Evolutionary conservation across 2,113 vertebrate species (phyloP).

Genomic region (Pipa parva): DNA sequence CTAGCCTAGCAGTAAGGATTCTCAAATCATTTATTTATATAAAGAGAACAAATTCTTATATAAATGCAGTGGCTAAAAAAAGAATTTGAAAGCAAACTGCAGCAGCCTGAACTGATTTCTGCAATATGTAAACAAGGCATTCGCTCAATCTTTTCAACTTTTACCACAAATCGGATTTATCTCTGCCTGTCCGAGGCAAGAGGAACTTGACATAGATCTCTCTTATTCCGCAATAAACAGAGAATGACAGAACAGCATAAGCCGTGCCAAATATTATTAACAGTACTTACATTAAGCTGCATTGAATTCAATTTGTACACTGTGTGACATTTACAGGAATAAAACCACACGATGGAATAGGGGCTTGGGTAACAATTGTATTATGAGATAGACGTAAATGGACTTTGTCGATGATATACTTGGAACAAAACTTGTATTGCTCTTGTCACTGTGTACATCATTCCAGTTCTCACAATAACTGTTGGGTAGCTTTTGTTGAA

Average conservation of each 20-base stretch:
- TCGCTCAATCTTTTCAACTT: constrained; percentile 55
- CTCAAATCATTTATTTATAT: constrained; percentile 65
- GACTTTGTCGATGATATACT: too few relatives aligned
- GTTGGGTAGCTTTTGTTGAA: too few relatives aligned
- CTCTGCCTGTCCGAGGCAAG: constrained; percentile 46
- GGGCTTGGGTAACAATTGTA: too few relatives aligned
- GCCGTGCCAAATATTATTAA: constrained; percentile 19
- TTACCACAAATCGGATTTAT: constrained; percentile 54
- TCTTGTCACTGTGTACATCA: too few relatives aligned
- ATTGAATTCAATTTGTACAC: too few relatives aligned
- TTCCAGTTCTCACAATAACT: too few relatives aligned
- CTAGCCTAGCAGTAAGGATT: constrained; percentile 57
- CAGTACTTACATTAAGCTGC: neutral
- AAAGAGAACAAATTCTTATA: constrained; percentile 63
- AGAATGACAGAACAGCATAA: neutral
- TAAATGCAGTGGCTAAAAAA: constrained; percentile 61
- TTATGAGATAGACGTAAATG: too few relatives aligned
- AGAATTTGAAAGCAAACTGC: constrained; percentile 67
- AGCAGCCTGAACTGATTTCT: constrained; percentile 55
- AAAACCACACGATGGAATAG: too few relatives aligned
- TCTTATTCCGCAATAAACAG: constrained; percentile 6
- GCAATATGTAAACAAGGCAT: constrained; percentile 65
- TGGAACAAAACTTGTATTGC: too few relatives aligned
- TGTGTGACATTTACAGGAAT: too few relatives aligned
- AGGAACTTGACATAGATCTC: constrained; percentile 29